These are phyloP conservation scores for Drusus annulatus DNA, from an alignment of 1,140 invertebrate genomes.

Conservation along the genomic window DNA sequence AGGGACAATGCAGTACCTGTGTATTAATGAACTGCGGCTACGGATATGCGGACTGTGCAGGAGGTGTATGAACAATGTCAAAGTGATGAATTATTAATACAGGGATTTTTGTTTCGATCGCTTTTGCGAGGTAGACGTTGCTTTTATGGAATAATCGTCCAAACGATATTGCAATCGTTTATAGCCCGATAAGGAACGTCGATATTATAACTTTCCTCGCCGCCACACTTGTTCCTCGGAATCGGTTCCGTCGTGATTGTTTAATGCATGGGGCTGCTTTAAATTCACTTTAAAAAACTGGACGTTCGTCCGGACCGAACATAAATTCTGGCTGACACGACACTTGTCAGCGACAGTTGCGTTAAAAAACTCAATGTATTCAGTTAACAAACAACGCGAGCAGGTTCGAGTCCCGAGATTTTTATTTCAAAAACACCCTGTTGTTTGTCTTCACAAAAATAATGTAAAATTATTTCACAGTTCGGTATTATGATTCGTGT, in stretches of 20 bases:
- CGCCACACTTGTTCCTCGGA: constrained; percentile 9
- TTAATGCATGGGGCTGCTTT: constrained; percentile 6
- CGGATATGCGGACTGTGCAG: no score
- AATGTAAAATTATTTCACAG: no score
- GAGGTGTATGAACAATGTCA: constrained; percentile 13
- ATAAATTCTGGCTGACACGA: constrained; percentile 39
- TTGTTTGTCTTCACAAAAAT: background rate
- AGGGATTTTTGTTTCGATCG: constrained; percentile 27
- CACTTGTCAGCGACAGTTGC: constrained; percentile 22
- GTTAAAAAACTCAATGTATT: constrained; percentile 41
- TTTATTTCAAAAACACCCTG: background rate
- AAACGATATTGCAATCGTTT: constrained; percentile 21
- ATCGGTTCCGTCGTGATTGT: background rate
- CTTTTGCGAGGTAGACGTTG: constrained; percentile 20
- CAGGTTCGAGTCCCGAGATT: background rate
- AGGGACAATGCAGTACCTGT: no score
- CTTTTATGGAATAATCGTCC: constrained; percentile 34
- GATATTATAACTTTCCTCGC: constrained; percentile 9
- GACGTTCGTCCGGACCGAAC: constrained; percentile 20
- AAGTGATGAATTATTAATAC: constrained; percentile 26
- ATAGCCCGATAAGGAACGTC: constrained; percentile 6
- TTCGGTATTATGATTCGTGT: no score
- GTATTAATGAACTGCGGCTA: no score
- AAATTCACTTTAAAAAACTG: constrained; percentile 31
- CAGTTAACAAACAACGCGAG: background rate